These are phyloP conservation scores for Sapajus apella DNA, from an alignment of 2,113 vertebrate genomes.

Conservation along the genomic window DNA sequence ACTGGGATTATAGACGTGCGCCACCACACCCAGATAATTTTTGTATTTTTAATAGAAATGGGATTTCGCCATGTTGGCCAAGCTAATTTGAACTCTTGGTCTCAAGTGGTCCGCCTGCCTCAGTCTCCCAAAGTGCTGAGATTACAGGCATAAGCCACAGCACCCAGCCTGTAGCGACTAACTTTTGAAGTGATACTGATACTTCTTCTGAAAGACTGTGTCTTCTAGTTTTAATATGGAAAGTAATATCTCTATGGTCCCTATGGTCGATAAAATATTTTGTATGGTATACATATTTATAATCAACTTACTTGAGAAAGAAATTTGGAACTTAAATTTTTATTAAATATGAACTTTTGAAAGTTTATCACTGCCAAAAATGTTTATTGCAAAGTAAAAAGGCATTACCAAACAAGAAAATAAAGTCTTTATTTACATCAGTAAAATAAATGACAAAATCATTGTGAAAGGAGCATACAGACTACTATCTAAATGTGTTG, in stretches of 20 bases:
- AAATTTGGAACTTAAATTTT: neutral
- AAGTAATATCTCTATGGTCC: neutral
- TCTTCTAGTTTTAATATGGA: neutral
- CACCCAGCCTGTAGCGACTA: neutral
- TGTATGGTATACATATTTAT: neutral
- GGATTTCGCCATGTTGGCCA: too few species aligned
- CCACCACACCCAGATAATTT: too few species aligned
- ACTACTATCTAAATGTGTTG: neutral
- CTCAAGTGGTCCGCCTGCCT: too few species aligned
- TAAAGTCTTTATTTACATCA: neutral
- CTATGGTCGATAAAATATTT: neutral
- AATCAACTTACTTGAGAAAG: neutral
- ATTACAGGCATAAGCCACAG: too few species aligned
- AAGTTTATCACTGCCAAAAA: neutral
- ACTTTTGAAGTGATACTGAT: neutral
- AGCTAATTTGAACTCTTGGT: too few species aligned
- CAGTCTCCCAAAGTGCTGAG: too few species aligned
- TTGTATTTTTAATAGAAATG: too few species aligned
- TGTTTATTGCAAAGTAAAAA: constrained; percentile 12
- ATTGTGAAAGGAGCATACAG: neutral
- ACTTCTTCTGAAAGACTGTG: neutral
- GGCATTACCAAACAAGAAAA: constrained; percentile 18
- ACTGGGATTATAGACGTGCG: too few species aligned
- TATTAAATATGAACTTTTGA: neutral
- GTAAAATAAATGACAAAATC: neutral